Percentiles rank a stretch among this genome's conserved stretches.
These are phyloP conservation scores for Marmota flaviventris DNA, from an alignment of 2,113 vertebrate genomes.

Conservation along the genomic window DNA sequence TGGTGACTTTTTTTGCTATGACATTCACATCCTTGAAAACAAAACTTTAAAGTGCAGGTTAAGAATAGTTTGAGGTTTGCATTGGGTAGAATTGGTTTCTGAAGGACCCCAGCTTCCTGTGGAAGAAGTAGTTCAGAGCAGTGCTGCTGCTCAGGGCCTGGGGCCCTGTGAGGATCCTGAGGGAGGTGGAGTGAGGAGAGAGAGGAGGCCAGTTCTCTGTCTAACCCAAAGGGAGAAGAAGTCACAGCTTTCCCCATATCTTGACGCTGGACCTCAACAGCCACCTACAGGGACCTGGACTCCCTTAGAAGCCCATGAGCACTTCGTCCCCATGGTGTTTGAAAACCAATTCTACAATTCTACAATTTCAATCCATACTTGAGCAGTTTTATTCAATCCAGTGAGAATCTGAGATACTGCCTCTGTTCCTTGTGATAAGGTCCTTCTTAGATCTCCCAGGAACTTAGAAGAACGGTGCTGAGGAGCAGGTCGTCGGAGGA, in stretches of 20 bases:
- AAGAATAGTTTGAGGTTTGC: background rate
- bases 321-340: background rate
- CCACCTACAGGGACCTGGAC: background rate
- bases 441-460: background rate
- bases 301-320: accelerated
- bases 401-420: background rate
- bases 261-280: background rate
- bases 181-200: too few species aligned
- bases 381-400: background rate
- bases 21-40: background rate
- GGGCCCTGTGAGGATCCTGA: background rate
- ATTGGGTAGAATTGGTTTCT: background rate
- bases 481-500: background rate
- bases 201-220: background rate
- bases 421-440: background rate
- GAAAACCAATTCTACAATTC: background rate
- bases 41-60: background rate
- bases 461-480: background rate
- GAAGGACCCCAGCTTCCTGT: background rate
- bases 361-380: too few species aligned
- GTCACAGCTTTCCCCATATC: background rate
- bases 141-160: background rate
- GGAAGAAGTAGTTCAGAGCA: background rate
- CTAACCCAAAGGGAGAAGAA: background rate
- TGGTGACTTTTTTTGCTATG: background rate